Evolutionary conservation across 2,113 vertebrate genomes (phyloP).

Genomic region (Dasypus novemcinctus): DNA sequence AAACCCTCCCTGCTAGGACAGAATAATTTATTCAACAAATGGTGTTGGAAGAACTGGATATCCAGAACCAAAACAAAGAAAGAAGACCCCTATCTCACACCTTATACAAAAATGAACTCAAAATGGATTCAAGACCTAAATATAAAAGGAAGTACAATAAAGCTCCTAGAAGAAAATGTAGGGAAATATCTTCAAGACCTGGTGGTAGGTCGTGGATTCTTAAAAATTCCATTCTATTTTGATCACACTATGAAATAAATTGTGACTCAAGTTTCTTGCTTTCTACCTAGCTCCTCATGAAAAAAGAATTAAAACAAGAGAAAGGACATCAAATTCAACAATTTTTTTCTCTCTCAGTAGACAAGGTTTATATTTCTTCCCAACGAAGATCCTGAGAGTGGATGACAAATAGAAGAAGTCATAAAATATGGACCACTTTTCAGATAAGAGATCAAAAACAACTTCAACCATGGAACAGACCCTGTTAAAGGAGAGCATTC

Average conservation of each 20-base stretch:
- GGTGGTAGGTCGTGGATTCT: too few species aligned
- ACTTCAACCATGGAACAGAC: neutral
- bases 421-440: conserved; percentile 15
- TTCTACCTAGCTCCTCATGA: neutral
- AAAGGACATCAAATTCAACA: neutral
- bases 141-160: too few species aligned
- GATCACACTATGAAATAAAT: conserved; percentile 31
- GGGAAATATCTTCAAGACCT: too few species aligned
- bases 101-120: too few species aligned
- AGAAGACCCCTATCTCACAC: too few species aligned
- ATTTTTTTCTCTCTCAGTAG: conserved; percentile 4
- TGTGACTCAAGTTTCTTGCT: conserved; percentile 5
- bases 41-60: too few species aligned
- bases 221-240: neutral
- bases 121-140: too few species aligned
- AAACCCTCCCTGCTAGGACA: too few species aligned
- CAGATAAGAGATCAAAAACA: conserved; percentile 1
- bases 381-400: neutral
- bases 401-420: conserved; percentile 2
- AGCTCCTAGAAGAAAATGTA: too few species aligned
- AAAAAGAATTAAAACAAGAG: conserved; percentile 7
- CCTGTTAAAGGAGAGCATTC: neutral
- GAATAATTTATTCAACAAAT: too few species aligned
- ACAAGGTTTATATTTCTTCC: conserved; percentile 3
- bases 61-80: too few species aligned